These are phyloP conservation scores for Stegana nigrithorax DNA, from an alignment of 2,888 invertebrate genomes.

Conservation along the genomic window DNA sequence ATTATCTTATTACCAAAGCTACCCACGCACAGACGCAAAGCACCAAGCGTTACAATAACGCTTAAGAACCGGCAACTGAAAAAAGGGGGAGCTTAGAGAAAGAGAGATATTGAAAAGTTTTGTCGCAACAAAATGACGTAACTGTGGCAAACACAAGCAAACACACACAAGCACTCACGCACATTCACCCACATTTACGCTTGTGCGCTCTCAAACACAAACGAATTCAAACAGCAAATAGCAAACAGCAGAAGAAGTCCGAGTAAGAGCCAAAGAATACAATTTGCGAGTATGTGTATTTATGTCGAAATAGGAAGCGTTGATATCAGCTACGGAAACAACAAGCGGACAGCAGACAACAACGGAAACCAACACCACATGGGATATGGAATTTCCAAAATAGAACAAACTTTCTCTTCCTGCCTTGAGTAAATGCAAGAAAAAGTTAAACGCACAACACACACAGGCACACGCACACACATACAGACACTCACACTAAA, in stretches of 20 bases:
- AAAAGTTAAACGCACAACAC: no score
- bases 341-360: slow-evolving; percentile 3
- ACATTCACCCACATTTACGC: no score
- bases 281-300: no score
- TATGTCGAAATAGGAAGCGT: no score
- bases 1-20: neutral
- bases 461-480: neutral
- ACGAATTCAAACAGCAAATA: neutral
- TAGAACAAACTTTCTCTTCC: neutral
- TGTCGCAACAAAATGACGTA: neutral
- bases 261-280: neutral
- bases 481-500: neutral
- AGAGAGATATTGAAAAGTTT: slow-evolving; percentile 10
- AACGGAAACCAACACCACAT: slow-evolving; percentile 4
- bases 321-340: slow-evolving; percentile 9
- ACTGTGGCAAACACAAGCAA: neutral
- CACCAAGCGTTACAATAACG: neutral
- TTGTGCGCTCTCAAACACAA: no score
- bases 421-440: neutral
- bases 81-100: neutral
- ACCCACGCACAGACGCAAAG: neutral
- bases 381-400: slow-evolving; percentile 1
- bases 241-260: neutral
- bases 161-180: no score
- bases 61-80: neutral